Conservation (phyloP, 2,888 invertebrate species). For the Orthonevra nobilis region DNA sequence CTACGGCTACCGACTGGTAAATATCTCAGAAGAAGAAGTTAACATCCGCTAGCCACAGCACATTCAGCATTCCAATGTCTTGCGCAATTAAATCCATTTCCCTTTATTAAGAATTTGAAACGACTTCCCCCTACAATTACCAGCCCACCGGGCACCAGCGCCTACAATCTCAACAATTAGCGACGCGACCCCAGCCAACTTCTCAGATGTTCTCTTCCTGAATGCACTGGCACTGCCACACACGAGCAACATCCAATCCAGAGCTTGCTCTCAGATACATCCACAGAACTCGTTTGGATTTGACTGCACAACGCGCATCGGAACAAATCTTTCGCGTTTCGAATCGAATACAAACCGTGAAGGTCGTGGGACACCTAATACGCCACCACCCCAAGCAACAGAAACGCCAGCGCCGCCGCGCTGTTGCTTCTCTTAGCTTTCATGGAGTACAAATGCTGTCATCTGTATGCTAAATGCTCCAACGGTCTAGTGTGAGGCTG, state of each 20-base stretch:
- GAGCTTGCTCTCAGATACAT: constrained; percentile 21
- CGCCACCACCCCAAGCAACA: constrained; percentile 48
- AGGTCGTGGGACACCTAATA: constrained; percentile 69
- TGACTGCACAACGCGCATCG: neutral
- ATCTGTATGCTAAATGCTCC: constrained; percentile 47
- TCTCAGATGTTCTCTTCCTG: constrained; percentile 65
- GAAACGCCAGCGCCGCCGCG: constrained; percentile 3
- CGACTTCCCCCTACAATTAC: constrained; percentile 23
- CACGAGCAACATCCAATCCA: constrained; percentile 49
- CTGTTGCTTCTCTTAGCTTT: constrained; percentile 38
- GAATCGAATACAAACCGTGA: constrained; percentile 65
- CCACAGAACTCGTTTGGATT: constrained; percentile 42
- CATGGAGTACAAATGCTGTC: constrained; percentile 46
- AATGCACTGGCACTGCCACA: constrained; percentile 41
- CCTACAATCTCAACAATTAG: constrained; percentile 54
- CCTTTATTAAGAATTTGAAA: constrained; percentile 53
- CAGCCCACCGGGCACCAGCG: neutral
- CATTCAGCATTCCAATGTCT: constrained; percentile 35
- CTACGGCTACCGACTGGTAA: constrained; percentile 27
- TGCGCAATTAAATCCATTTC: constrained; percentile 57
- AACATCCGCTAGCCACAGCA: too few relatives aligned
- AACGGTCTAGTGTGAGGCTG: constrained; percentile 16
- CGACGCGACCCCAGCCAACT: constrained; percentile 55
- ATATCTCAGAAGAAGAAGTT: constrained; percentile 40
- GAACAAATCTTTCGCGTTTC: constrained; percentile 23